Evolutionary conservation across 2,113 vertebrate genomes (phyloP).

Genomic region (Choloepus hoffmanni): DNA sequence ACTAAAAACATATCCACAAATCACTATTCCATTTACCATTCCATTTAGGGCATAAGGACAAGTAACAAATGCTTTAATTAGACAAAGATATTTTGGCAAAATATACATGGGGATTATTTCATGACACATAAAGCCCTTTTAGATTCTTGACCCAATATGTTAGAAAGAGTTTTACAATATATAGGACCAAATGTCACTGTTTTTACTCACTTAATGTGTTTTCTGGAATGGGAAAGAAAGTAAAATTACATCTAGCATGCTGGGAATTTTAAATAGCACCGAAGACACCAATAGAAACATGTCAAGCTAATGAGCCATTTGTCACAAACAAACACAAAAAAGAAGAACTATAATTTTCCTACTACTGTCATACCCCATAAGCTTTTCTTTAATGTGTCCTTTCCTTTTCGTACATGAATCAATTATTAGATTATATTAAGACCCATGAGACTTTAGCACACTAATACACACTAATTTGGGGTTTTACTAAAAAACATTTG

Average conservation of each 20-base stretch:
- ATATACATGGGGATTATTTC: not conserved
- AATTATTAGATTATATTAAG: not conserved
- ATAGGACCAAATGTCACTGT: not conserved
- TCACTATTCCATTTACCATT: not conserved
- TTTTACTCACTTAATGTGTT: not conserved
- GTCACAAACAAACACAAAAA: not conserved
- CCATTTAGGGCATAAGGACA: not conserved
- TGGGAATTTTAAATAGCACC: constrained; percentile 28
- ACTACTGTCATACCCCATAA: not conserved
- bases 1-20: not conserved
- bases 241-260: not conserved
- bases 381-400: constrained; percentile 39
- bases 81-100: constrained; percentile 5
- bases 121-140: not conserved
- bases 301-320: constrained; percentile 2
- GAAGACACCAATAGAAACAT: not conserved
- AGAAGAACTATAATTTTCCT: not conserved
- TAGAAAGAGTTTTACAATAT: not conserved
- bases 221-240: constrained; percentile 36
- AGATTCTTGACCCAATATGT: not conserved
- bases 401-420: not conserved
- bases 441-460: not conserved
- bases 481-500: not conserved
- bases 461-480: not conserved
- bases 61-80: not conserved